These are phyloP conservation scores for Plutella xylostella DNA, from an alignment of 2,888 invertebrate genomes.

Conservation along the genomic window DNA sequence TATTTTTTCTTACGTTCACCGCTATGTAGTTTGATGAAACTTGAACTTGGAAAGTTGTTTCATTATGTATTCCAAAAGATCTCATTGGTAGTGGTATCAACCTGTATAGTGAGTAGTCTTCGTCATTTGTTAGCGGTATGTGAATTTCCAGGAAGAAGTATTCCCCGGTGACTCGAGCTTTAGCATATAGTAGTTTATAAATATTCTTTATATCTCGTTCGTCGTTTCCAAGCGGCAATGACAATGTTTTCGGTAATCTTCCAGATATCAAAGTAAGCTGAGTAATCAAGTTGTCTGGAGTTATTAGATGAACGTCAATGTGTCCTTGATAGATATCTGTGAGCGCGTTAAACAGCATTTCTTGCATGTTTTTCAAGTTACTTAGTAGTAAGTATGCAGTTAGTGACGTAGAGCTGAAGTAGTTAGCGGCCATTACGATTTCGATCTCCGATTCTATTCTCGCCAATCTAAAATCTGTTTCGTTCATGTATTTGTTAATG, in stretches of 20 bases:
- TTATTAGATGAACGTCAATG: background rate
- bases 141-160: slow-evolving; percentile 2
- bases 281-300: background rate
- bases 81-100: background rate
- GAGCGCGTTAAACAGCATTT: slow-evolving; percentile 9
- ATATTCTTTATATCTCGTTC: background rate
- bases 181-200: slow-evolving; percentile 1
- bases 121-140: background rate
- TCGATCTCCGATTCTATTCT: background rate
- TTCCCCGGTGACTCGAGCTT: background rate
- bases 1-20: background rate
- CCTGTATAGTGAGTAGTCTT: background rate
- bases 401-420: slow-evolving; percentile 12
- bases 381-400: slow-evolving; percentile 8
- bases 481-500: background rate
- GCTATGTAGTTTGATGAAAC: background rate
- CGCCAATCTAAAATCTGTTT: background rate
- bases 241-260: background rate
- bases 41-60: too few relatives aligned
- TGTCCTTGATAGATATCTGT: background rate
- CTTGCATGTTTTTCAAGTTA: slow-evolving; percentile 13
- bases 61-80: background rate
- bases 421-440: slow-evolving; percentile 7
- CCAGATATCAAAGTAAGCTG: background rate
- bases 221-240: background rate